Conservation (phyloP, 2,113 vertebrate species). For the Lynx canadensis region DNA sequence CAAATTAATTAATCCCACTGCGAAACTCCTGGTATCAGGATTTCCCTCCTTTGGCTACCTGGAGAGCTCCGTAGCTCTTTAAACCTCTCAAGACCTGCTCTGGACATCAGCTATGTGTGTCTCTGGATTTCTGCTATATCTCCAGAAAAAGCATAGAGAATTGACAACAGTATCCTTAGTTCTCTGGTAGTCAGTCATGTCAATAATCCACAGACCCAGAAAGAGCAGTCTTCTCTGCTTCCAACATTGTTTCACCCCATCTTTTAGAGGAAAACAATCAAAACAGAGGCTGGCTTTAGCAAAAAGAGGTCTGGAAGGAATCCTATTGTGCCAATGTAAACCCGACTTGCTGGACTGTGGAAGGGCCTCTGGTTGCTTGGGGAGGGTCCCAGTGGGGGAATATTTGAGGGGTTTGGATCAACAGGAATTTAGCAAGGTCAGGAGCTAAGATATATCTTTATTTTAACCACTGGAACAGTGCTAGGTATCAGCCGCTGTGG, state of each 20-base stretch:
- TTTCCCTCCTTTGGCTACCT: background rate
- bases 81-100: background rate
- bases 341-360: background rate
- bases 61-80: background rate
- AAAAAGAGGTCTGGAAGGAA: background rate
- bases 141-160: background rate
- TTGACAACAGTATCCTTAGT: background rate
- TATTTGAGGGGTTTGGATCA: background rate
- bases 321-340: no score
- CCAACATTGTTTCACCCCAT: background rate
- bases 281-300: background rate
- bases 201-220: background rate
- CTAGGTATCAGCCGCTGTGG: background rate
- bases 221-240: background rate
- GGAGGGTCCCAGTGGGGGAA: background rate
- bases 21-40: background rate
- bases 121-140: background rate
- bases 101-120: background rate
- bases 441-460: background rate
- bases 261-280: conserved; percentile 8
- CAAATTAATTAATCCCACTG: background rate
- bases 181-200: background rate
- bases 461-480: background rate
- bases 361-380: background rate
- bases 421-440: background rate